Evolutionary conservation across 2,113 vertebrate genomes (phyloP).

Genomic region (Canis aureus): DNA sequence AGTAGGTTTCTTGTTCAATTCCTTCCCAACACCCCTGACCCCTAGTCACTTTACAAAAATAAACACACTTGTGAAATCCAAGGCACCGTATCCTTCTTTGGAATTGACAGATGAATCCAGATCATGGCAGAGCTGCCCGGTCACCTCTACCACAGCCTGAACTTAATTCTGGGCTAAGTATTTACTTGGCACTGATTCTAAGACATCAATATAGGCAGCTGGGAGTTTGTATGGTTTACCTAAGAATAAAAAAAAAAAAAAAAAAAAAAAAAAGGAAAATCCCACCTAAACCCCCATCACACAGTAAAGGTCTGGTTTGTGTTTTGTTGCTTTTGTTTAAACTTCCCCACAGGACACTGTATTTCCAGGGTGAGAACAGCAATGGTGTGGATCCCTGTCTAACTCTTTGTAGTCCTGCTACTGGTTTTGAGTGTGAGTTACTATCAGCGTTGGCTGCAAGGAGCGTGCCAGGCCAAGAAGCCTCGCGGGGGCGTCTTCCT

Average conservation of each 20-base stretch:
- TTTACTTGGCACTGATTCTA: neutral
- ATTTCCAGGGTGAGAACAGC: neutral
- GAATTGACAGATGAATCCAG: neutral
- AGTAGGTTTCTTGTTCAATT: neutral
- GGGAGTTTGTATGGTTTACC: neutral
- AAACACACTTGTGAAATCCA: neutral
- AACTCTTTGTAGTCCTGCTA: neutral
- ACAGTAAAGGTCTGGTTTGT: fast-evolving
- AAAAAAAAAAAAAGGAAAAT: neutral
- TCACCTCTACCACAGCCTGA: neutral
- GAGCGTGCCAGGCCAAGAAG: too few relatives aligned
- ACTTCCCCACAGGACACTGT: neutral
- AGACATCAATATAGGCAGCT: neutral
- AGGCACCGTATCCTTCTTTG: fast-evolving
- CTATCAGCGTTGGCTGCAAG: fast-evolving
- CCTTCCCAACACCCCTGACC: neutral
- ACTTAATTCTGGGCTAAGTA: neutral
- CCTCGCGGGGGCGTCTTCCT: fast-evolving
- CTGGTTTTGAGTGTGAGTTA: too few relatives aligned
- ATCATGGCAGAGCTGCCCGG: too few relatives aligned
- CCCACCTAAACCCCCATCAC: fast-evolving
- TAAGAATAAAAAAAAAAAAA: neutral
- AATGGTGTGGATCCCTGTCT: fast-evolving
- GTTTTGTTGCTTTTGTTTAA: fast-evolving
- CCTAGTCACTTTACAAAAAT: neutral